These are phyloP conservation scores for Rhynchomys soricoides DNA, from an alignment of 2,113 vertebrate genomes.

Conservation along the genomic window DNA sequence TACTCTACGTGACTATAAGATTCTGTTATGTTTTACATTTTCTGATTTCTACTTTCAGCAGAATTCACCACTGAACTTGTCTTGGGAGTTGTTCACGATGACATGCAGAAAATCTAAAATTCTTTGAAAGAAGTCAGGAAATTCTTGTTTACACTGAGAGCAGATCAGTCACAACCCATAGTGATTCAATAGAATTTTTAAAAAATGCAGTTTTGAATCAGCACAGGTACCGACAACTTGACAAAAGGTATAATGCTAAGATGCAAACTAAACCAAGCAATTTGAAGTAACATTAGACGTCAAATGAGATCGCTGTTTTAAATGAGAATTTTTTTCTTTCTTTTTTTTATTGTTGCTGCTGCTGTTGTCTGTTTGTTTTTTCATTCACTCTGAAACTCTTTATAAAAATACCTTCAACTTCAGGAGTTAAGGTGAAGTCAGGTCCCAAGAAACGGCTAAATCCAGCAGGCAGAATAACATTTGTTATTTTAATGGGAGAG, in stretches of 20 bases:
- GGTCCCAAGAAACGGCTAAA: conserved; percentile 80
- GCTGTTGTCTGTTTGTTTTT: conserved; percentile 53
- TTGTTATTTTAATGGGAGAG: conserved; percentile 82
- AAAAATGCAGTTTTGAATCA: not conserved
- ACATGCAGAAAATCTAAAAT: conserved; percentile 13
- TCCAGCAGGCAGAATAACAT: conserved; percentile 79
- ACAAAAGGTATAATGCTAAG: conserved; percentile 28
- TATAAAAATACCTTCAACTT: conserved; percentile 83
- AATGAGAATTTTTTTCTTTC: not conserved
- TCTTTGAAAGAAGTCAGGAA: conserved; percentile 49
- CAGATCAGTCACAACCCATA: not conserved
- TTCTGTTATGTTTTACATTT: conserved; percentile 15
- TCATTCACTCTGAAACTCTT: conserved; percentile 79
- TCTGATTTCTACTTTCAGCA: conserved; percentile 33
- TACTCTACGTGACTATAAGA: not conserved
- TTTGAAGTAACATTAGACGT: conserved; percentile 57
- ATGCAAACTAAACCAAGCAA: conserved; percentile 28
- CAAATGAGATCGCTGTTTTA: conserved; percentile 54
- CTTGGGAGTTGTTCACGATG: conserved; percentile 16
- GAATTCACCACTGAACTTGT: not conserved
- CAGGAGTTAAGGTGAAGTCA: conserved; percentile 77
- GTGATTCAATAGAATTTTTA: not conserved
- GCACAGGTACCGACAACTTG: conserved; percentile 18
- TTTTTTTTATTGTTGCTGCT: not conserved
- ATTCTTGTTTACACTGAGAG: conserved; percentile 17